Conservation (phyloP, 2,797 vertebrate genomes). For the Tragopan temminckii region DNA sequence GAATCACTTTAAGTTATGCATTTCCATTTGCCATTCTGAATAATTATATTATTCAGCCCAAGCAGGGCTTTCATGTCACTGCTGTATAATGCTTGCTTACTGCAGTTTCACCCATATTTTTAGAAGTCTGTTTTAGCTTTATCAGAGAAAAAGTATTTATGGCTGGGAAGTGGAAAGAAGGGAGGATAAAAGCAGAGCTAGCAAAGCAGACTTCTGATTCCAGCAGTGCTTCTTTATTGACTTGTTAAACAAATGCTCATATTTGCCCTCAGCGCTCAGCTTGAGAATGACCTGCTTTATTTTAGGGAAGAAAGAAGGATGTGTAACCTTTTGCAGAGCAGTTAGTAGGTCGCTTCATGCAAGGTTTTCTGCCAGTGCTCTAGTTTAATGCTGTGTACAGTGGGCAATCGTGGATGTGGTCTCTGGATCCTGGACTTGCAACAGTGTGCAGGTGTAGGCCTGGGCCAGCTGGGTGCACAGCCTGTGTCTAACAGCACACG, state of each 20-base stretch:
- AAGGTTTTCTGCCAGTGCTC: rapidly evolving
- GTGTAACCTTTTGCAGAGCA: background rate
- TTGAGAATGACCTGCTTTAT: background rate
- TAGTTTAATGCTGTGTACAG: background rate
- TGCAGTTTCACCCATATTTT: background rate
- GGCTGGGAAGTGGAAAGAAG: background rate
- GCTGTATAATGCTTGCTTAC: background rate
- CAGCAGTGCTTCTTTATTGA: background rate
- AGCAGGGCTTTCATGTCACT: background rate
- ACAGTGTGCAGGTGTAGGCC: background rate
- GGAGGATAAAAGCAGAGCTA: background rate
- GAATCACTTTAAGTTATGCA: background rate
- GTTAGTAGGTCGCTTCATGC: background rate
- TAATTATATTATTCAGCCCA: background rate
- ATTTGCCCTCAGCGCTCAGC: background rate
- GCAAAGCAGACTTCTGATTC: background rate
- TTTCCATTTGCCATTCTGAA: background rate
- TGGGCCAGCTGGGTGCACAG: background rate
- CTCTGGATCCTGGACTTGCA: background rate
- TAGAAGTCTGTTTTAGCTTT: background rate
- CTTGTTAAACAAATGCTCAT: background rate
- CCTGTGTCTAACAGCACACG: background rate
- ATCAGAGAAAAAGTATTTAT: background rate
- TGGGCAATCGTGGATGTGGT: background rate
- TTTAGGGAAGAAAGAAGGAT: rapidly evolving